Evolutionary conservation across 2,888 invertebrate genomes (phyloP).

Genomic region (Pristionchus entomophagus): DNA sequence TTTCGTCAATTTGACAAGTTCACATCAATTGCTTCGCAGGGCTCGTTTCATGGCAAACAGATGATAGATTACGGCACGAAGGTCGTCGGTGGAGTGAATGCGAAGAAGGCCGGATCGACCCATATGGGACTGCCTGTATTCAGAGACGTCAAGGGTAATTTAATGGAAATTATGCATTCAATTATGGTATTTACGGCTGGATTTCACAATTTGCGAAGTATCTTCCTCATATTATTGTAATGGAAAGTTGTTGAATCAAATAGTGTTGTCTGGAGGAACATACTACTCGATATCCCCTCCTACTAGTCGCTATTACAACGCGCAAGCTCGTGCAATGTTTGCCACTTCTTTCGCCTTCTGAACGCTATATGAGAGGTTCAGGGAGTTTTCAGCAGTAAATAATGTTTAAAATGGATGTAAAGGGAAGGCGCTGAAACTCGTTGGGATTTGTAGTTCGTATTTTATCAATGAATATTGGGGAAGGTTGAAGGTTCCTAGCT

Average conservation of each 20-base stretch:
- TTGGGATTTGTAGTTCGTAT: constrained; percentile 14
- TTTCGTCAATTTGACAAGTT: constrained; percentile 82
- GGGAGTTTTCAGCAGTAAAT: not conserved
- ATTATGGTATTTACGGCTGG: too few species aligned
- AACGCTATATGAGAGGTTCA: not conserved
- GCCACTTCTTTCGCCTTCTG: not conserved
- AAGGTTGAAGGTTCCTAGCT: too few species aligned
- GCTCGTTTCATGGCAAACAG: constrained; percentile 86
- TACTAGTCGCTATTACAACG: constrained; percentile 37
- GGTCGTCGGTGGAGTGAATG: constrained; percentile 86
- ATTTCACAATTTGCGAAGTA: too few species aligned
- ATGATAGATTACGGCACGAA: constrained; percentile 99
- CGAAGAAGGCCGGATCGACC: constrained; percentile 84
- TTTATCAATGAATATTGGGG: constrained; percentile 9
- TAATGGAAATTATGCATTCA: not conserved
- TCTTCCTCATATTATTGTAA: not conserved
- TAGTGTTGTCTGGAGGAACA: not conserved
- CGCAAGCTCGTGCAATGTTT: not conserved
- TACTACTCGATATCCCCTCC: constrained; percentile 14
- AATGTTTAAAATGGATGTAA: not conserved
- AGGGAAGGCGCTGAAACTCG: not conserved
- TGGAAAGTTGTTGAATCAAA: not conserved
- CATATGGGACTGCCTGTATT: constrained; percentile 93
- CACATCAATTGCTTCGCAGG: constrained; percentile 66
- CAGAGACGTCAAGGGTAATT: constrained; percentile 79